These are phyloP conservation scores for Pseudanteris insignis DNA, from an alignment of 2,888 invertebrate genomes.

Conservation along the genomic window DNA sequence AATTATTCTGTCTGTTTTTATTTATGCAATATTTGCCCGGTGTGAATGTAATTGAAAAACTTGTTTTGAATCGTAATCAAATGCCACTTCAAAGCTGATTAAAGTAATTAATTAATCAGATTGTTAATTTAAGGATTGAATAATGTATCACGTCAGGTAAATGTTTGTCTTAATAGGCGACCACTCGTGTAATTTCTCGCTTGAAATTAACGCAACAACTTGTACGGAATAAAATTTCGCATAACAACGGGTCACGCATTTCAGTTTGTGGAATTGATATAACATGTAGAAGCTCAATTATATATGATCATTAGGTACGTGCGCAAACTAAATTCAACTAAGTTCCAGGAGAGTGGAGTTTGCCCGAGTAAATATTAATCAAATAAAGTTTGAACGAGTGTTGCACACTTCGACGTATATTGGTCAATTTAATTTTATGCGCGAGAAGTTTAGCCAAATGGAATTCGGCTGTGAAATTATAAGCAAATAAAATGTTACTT, in stretches of 20 bases:
- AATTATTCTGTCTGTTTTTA: too few species aligned
- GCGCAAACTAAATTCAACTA: conserved; percentile 34
- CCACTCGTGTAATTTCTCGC: too few species aligned
- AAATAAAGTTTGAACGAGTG: conserved; percentile 38
- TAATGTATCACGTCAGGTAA: conserved; percentile 12
- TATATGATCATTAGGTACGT: conserved; percentile 33
- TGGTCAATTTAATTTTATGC: conserved; percentile 34
- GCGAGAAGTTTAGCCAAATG: conserved; percentile 24
- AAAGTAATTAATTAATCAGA: too few species aligned
- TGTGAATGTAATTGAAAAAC: too few species aligned
- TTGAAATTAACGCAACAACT: conserved; percentile 31
- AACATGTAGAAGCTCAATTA: conserved; percentile 36
- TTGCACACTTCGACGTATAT: conserved; percentile 32
- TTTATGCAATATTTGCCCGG: too few species aligned
- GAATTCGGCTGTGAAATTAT: conserved; percentile 29
- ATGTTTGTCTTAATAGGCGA: conserved; percentile 22
- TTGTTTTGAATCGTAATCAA: too few species aligned
- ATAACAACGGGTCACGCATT: conserved; percentile 30
- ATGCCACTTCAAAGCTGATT: too few species aligned
- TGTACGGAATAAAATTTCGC: conserved; percentile 25
- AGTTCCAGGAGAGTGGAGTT: conserved; percentile 30
- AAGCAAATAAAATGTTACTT: conserved; percentile 15
- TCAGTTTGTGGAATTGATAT: conserved; percentile 33
- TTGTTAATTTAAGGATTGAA: too few species aligned
- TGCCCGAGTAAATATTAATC: conserved; percentile 39